Base-by-base conservation (phyloP, 2,888 invertebrate species). In the Schizotus pectinicornis region DNA sequence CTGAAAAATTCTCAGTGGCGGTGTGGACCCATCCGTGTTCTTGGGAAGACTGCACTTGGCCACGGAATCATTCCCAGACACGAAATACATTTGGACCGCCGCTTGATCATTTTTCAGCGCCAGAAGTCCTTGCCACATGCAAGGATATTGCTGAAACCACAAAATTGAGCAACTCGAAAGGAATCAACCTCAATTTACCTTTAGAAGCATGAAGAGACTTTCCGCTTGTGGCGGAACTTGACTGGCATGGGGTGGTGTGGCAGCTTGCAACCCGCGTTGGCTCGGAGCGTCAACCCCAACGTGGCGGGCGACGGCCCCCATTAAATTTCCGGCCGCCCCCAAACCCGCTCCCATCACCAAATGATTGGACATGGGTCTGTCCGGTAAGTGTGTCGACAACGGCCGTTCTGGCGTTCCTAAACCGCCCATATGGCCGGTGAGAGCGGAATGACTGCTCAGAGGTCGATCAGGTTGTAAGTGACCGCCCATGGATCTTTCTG, bases 11-110 rank as follows among this genome's bases (percentile, higher is more conserved):
- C 97, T 87, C 60, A 98, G 82, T 54, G 93, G 90, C 66, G 93
- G 90, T 67, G 92, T 90, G 47, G 89, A 88, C 55, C 91, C 92
- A 77, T 94, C 94, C 50, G 88, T 86, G 76, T 91, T 89, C 61
- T 89, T 88, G 42, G 95, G 95, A 74, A 98, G 83, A 61, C 96
- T 94, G 72, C 90, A 90, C 64, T 89, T 87, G 7, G 97, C 96
- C 61, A 98, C 92, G 69, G 86, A 85, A 7, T 92, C 91, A 83
- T 94, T 96, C 55, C 98, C 98, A 72, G 94, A 93, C 63, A 98
- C 95, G 80, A 95, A 96, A 82, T 98, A 97, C 98, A 98, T 98
- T 83, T 98, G 98, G 41, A 98, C 98, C 30, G 94, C 94, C 5
- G 97, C 96, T 72, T 93, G 92, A 82, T 98, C 98, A 79, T 95